Conservation (phyloP, 2,888 invertebrate genomes). For the Escarpia spicata region DNA sequence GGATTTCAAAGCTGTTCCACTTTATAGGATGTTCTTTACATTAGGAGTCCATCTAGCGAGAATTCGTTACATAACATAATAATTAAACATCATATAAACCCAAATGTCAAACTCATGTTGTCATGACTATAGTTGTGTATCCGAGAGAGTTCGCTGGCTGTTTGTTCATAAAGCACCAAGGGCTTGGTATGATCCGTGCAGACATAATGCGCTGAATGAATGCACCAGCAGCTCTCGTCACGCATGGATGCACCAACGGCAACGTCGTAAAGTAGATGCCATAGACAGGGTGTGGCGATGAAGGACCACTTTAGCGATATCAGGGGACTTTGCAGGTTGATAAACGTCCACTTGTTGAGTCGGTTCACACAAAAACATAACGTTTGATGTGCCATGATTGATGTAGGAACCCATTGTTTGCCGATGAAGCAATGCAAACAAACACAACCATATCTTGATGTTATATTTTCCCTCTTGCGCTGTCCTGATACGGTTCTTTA, state of each 20-base stretch:
- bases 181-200: neutral
- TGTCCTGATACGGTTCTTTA: neutral
- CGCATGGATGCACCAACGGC: too few relatives aligned
- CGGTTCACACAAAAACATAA: neutral
- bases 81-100: neutral
- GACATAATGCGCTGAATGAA: neutral
- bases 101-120: neutral
- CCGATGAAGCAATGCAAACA: neutral
- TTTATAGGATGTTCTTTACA: neutral
- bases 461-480: neutral
- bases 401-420: neutral
- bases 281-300: neutral
- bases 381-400: neutral
- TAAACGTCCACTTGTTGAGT: neutral
- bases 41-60: neutral
- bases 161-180: too few relatives aligned
- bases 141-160: neutral
- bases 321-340: neutral
- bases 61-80: neutral
- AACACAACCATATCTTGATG: neutral
- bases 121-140: neutral
- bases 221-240: too few relatives aligned
- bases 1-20: too few relatives aligned
- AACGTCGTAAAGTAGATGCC: neutral
- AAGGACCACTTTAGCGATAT: neutral